Evolutionary conservation across 2,888 invertebrate genomes (phyloP).

Genomic region (Dioctria linearis): DNA sequence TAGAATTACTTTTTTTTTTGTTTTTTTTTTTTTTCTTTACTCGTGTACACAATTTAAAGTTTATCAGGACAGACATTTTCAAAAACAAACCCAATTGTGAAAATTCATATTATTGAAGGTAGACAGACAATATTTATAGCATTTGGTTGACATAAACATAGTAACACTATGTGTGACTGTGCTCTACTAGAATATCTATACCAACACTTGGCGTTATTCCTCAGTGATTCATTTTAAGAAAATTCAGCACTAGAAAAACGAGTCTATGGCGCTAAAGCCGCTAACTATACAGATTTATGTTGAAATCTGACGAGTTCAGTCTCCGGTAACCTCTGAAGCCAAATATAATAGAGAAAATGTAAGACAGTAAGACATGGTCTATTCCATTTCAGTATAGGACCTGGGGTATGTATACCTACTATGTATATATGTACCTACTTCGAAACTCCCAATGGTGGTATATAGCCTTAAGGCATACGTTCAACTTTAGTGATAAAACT

Average conservation of each 20-base stretch:
- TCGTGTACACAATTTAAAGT: no score
- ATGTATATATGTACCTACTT: background rate
- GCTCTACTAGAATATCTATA: background rate
- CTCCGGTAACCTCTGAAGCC: constrained; percentile 16
- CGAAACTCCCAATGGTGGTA: no score
- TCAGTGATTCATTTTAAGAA: constrained; percentile 55
- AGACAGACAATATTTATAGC: constrained; percentile 32
- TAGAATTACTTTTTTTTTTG: no score
- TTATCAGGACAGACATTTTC: no score
- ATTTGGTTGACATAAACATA: constrained; percentile 27
- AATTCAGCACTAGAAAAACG: constrained; percentile 52
- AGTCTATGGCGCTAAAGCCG: constrained; percentile 43
- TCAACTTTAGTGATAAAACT: constrained; percentile 21
- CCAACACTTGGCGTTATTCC: constrained; percentile 54
- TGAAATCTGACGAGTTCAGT: constrained; percentile 42
- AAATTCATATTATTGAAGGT: constrained; percentile 26
- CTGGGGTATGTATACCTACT: constrained; percentile 1
- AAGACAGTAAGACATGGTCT: background rate
- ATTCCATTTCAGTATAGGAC: background rate
- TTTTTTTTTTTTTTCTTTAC: no score
- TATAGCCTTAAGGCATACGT: constrained; percentile 5
- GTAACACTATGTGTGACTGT: background rate
- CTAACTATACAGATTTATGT: constrained; percentile 29
- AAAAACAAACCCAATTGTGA: background rate
- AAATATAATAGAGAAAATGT: constrained; percentile 37